phyloP scores from a whole-genome alignment of 2,888 invertebrate species.

The Eueremaeus valkanovi region DNA sequence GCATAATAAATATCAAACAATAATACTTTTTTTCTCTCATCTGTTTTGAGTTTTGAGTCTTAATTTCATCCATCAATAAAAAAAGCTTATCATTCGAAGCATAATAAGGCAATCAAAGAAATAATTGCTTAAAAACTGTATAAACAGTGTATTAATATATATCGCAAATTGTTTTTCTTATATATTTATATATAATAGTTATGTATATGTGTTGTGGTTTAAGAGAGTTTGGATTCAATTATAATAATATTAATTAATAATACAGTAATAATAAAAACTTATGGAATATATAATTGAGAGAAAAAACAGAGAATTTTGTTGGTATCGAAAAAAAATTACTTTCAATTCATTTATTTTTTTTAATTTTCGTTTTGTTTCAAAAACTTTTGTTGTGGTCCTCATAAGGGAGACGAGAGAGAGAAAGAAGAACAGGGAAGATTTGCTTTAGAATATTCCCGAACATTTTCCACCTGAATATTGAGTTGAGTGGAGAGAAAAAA shows the following conservation, averaged over 20 bases:
- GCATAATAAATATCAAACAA: neutral
- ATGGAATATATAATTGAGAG: neutral
- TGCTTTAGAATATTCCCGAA: conserved; percentile 7
- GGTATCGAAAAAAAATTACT: no score
- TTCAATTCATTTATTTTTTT: neutral
- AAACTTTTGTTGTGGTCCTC: conserved; percentile 16
- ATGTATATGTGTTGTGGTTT: no score
- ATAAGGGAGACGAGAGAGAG: neutral
- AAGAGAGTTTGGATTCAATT: no score
- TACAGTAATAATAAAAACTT: conserved; percentile 16
- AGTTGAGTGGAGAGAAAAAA: neutral
- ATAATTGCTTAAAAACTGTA: no score
- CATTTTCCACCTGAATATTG: conserved; percentile 2
- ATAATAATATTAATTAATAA: conserved; percentile 3
- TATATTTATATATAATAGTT: no score
- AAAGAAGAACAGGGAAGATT: neutral
- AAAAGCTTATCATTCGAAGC: neutral
- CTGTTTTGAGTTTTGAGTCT: neutral
- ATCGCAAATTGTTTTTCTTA: no score
- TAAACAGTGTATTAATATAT: no score
- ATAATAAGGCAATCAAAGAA: no score
- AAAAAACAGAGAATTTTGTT: no score
- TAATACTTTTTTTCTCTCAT: neutral
- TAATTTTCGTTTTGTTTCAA: no score
- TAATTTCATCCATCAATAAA: neutral